Conservation (phyloP, 2,888 invertebrate species). For the Troglohyphantes excavatus region DNA sequence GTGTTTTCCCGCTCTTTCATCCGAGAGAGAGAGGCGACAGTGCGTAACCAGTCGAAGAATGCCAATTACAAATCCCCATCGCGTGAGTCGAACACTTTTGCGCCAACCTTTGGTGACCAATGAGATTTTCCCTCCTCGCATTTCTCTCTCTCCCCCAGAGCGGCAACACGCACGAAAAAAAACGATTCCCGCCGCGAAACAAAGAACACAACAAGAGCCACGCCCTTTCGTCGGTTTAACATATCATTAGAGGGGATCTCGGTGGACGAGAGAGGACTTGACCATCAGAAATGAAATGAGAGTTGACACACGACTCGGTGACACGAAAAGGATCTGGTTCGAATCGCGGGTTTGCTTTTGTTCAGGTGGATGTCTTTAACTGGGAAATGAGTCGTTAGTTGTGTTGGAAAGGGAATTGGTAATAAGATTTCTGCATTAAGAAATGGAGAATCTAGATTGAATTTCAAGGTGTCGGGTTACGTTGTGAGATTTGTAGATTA, state of each 20-base stretch:
- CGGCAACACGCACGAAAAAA: constrained; percentile 52
- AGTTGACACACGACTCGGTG: not conserved
- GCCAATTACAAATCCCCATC: constrained; percentile 24
- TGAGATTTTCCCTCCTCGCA: constrained; percentile 29
- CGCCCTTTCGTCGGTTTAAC: constrained; percentile 61
- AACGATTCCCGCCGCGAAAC: constrained; percentile 39
- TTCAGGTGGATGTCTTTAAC: too few relatives aligned
- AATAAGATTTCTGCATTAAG: too few relatives aligned
- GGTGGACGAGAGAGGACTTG: not conserved
- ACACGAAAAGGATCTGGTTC: not conserved
- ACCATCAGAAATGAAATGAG: not conserved
- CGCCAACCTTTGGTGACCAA: constrained; percentile 50
- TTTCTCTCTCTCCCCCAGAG: constrained; percentile 15
- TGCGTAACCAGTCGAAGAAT: constrained; percentile 16
- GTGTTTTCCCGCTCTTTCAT: constrained; percentile 25
- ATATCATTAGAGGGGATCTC: constrained; percentile 62
- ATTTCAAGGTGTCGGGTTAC: too few relatives aligned
- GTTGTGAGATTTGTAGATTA: too few relatives aligned
- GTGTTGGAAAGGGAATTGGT: too few relatives aligned
- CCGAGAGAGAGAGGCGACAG: not conserved
- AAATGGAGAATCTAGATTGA: too few relatives aligned
- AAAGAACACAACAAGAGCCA: constrained; percentile 31
- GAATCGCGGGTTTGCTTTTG: not conserved
- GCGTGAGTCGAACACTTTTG: constrained; percentile 59
- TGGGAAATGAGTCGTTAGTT: too few relatives aligned